Evolutionary conservation across 2,113 vertebrate species (phyloP), one percentile per base, ranked within the genome.

Genomic region (Alethe castanea): DNA sequence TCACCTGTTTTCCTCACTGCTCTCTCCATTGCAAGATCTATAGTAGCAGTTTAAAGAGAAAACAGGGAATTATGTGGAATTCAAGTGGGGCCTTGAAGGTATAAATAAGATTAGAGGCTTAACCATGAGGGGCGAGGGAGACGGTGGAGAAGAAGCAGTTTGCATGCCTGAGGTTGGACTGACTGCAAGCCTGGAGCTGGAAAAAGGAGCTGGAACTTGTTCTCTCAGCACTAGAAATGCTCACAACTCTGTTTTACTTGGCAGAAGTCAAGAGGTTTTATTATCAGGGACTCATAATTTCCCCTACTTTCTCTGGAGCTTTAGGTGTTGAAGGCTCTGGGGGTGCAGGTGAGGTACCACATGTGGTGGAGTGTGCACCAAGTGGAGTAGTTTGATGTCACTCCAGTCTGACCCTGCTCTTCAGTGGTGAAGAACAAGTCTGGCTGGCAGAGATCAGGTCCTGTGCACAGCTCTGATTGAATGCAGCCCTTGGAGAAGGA

Each of bases 81-180:
- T 74, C 73, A 65, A 85, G 36, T 36, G 62, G 19, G 54, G 50
- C 93, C 65, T 94, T 76, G 48, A 71, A 89, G 56, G 35, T 85
- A 77, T 77, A 90, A 91, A 94, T 82, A 91, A 85, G 86, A 94
- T 95, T 85, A 92, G 84, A 80, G 71, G 79, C 38, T 94, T 97
- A 95, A 73, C 74, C 42, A 28, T 67, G 81, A 83, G 56, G 47
- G 17, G 29, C 1, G 2, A 88, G 44, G 38, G 40, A 84, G 47
- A 16, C 38, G 19, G 45, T 56, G 33, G 61, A 86, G 36, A 57
- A 82, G 78, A 76, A 60, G 35, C 11, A 3, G 36, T 53, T 94
- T 86, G 19, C 52, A 36, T 67, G 76, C 62, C 64, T 82, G 66
- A 91, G 38, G 59, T 61, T 82, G 81, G 22, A 56, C 72, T n/a